Evolutionary conservation across 2,888 invertebrate species (phyloP), one percentile per base, ranked within the genome.

Genomic region (Microctonus aethiopoides): DNA sequence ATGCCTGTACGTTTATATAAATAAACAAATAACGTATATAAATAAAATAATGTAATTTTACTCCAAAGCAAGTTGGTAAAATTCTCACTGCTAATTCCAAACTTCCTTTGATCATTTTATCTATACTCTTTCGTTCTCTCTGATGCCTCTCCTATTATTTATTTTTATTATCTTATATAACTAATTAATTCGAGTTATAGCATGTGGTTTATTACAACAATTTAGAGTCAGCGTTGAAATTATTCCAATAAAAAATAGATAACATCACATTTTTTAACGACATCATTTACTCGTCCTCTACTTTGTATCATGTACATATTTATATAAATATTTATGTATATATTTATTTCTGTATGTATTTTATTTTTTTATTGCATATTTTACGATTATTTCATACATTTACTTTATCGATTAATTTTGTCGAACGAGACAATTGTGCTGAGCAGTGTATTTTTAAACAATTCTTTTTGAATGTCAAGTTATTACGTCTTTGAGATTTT

Each of bases 131-230:
- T 24, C 22, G 20, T 20, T 29, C 13, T 13, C 41, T 62, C 26
- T 24, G 9, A 6, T 20, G 52, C 10, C n/a, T 63, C 26, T 10
- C 63, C 61, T 34, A n/a, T n/a, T 16, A 7, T 39, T 16, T 11
- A 39, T 24, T 24, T 41, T 7, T 51, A 34, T 46, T 26, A 56
- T 66, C 59, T 46, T 51, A 32, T 68, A 63, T 46, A 68, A 68
- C 59, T 68, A 59, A 57, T 57, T 68, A 68, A 68, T 68, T 68
- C 10, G 1, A 68, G 57, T 57, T 26, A 16, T 22, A 62, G 61
- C 36, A 39, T 68, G 62, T n/a, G n/a, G n/a, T n/a, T n/a, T n/a
- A n/a, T 62, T 26, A 57, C 62, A 56, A 60, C 56, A 36, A 51
- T 60, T 29, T 4, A 24, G 52, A 65, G 20, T 34, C 16, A 34